These are phyloP conservation scores for Coracopsis vasa DNA, from an alignment of 2,113 vertebrate species.

Conservation along the genomic window DNA sequence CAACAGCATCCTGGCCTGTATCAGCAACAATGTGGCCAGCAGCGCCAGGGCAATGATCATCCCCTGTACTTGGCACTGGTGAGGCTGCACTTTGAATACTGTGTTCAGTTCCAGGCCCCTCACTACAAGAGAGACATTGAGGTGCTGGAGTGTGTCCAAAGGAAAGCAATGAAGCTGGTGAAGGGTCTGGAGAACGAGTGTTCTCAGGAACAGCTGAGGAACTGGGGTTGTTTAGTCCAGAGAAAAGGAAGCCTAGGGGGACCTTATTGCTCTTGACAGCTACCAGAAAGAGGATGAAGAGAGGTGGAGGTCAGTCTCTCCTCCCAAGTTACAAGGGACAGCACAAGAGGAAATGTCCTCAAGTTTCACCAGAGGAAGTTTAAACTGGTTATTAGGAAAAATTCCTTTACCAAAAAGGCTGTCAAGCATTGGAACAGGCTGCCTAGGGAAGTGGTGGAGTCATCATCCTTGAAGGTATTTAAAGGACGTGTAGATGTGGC, in stretches of 20 bases:
- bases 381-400: not conserved
- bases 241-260: not conserved
- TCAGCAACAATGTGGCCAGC: not conserved
- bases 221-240: not conserved
- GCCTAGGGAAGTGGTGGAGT: not conserved
- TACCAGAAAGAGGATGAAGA: not conserved
- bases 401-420: not conserved
- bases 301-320: not conserved
- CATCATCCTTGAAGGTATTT: not conserved
- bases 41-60: not conserved
- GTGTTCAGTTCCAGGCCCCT: not conserved
- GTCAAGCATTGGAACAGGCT: not conserved
- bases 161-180: rapidly evolving
- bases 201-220: not conserved
- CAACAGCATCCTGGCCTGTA: not conserved
- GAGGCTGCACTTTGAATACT: not conserved
- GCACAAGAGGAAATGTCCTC: not conserved
- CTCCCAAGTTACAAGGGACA: not conserved
- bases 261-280: not conserved
- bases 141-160: not conserved
- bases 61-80: not conserved
- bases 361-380: not conserved
- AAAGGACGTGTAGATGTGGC: not conserved
- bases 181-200: not conserved
- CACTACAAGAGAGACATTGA: not conserved